Percentiles rank a stretch among this genome's conserved stretches.
phyloP scores from a whole-genome alignment of 2,113 vertebrate genomes.

The Potamarius usumacintae region DNA sequence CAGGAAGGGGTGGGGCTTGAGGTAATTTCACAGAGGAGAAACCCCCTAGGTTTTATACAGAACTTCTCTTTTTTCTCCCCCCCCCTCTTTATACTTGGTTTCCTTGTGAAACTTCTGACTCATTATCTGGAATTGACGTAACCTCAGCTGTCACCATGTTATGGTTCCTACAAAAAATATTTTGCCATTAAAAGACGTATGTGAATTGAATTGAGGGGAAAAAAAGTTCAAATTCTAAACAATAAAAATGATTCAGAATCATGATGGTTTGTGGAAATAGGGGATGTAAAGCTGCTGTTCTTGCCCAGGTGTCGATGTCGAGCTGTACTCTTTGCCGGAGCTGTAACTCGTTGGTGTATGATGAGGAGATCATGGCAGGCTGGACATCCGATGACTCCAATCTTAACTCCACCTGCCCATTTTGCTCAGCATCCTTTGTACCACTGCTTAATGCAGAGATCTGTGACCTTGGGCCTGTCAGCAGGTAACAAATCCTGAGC shows the following conservation, averaged over 20 bases:
- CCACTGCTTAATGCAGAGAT: slow-evolving; percentile 88
- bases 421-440: slow-evolving; percentile 83
- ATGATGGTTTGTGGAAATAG: neutral
- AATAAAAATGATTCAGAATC: too few species aligned
- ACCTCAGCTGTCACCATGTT: neutral
- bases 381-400: slow-evolving; percentile 95
- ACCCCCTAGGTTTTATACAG: neutral
- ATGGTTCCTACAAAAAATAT: neutral
- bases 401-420: slow-evolving; percentile 89
- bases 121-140: neutral
- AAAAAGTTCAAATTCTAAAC: neutral
- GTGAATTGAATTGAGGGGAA: neutral
- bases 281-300: neutral
- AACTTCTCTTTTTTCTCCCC: neutral
- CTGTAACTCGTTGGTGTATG: slow-evolving; percentile 85
- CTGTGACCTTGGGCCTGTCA: slow-evolving; percentile 73
- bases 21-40: slow-evolving; percentile 63
- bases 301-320: slow-evolving; percentile 76
- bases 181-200: too few species aligned
- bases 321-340: slow-evolving; percentile 86
- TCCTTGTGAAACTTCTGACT: neutral
- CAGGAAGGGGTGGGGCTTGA: slow-evolving; percentile 76
- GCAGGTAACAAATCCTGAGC: slow-evolving; percentile 63
- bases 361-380: slow-evolving; percentile 95
- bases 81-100: neutral